Evolutionary conservation across 2,113 vertebrate genomes (phyloP).

Genomic region (Hippocampus zosterae): DNA sequence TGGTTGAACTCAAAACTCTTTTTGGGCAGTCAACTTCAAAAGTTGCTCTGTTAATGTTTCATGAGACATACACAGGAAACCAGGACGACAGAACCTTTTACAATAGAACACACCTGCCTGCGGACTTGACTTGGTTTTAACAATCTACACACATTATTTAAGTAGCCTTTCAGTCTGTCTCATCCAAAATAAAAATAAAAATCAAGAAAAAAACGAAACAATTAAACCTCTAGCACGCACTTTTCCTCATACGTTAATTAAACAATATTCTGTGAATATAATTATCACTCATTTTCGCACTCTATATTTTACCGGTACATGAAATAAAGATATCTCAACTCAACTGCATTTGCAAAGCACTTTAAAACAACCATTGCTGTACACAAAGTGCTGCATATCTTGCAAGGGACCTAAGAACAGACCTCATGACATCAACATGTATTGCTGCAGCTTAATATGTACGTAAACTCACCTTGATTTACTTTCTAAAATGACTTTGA

Average conservation of each 20-base stretch:
- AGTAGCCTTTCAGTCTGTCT: constrained; percentile 15
- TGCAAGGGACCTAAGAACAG: constrained; percentile 36
- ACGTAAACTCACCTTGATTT: constrained; percentile 59
- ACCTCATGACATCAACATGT: constrained; percentile 27
- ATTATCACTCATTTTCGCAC: too few relatives aligned
- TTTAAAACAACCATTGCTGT: too few relatives aligned
- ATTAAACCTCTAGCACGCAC: background rate
- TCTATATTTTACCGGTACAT: too few relatives aligned
- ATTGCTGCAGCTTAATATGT: constrained; percentile 20
- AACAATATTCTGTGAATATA: too few relatives aligned
- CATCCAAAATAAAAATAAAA: constrained; percentile 14
- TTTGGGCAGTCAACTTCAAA: background rate
- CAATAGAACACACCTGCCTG: constrained; percentile 5
- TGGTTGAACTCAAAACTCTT: background rate
- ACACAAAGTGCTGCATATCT: background rate
- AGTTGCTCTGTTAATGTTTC: background rate
- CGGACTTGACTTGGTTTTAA: constrained; percentile 28
- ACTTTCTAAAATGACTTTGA: constrained; percentile 69
- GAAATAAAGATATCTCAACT: too few relatives aligned
- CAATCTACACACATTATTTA: constrained; percentile 14
- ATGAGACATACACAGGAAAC: background rate
- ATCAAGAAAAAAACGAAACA: background rate
- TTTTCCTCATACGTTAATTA: too few relatives aligned
- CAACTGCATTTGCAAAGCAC: too few relatives aligned
- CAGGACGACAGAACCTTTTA: constrained; percentile 9